Evolutionary conservation across 2,888 invertebrate species (phyloP).

Genomic region (Allolobophora icterica): DNA sequence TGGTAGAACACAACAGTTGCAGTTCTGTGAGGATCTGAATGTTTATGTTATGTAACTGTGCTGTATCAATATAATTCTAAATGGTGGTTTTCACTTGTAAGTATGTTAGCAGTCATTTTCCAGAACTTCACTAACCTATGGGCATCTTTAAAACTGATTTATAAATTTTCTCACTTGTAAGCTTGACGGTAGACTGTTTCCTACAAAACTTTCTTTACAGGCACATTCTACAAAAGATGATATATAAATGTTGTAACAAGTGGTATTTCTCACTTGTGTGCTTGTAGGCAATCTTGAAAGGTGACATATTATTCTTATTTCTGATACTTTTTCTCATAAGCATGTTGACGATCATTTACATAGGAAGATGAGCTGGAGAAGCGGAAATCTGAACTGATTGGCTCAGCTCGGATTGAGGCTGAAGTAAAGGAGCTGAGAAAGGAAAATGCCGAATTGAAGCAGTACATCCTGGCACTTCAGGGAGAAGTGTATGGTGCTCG

Average conservation of each 20-base stretch:
- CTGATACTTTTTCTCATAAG: neutral
- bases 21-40: neutral
- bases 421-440: slow-evolving; percentile 68
- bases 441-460: slow-evolving; percentile 76
- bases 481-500: slow-evolving; percentile 84
- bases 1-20: neutral
- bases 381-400: slow-evolving; percentile 62
- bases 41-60: neutral
- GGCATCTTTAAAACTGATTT: no score
- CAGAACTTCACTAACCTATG: no score
- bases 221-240: neutral
- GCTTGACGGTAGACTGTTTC: neutral
- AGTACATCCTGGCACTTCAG: slow-evolving; percentile 76
- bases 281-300: no score
- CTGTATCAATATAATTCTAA: neutral
- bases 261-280: neutral
- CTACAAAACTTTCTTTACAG: neutral
- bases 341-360: neutral
- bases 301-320: no score
- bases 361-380: slow-evolving; percentile 68
- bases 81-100: neutral
- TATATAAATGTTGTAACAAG: neutral
- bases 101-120: neutral
- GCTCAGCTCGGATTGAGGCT: slow-evolving; percentile 66
- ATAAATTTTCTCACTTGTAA: neutral